Evolutionary conservation across 2,888 invertebrate genomes (phyloP).

Genomic region (Phyllotreta striolata): DNA sequence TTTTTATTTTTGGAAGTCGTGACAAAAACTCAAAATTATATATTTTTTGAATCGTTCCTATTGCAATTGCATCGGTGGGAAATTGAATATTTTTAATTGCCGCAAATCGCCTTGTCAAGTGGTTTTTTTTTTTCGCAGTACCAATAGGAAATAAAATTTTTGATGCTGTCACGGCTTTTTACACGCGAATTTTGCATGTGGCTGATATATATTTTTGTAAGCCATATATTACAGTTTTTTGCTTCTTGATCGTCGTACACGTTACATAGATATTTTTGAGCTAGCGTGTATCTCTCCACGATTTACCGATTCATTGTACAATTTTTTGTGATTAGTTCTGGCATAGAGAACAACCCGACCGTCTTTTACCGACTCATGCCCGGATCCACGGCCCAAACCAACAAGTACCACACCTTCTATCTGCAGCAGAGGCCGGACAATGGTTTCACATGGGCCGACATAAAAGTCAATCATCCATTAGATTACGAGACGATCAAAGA

Average conservation of each 20-base stretch:
- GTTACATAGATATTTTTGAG: conserved; percentile 46
- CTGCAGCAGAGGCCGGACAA: conserved; percentile 93
- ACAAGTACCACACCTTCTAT: conserved; percentile 95
- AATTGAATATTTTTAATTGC: conserved; percentile 12
- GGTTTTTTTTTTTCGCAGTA: neutral
- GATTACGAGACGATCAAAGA: conserved; percentile 96
- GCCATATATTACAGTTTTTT: conserved; percentile 52
- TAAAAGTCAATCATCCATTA: conserved; percentile 94
- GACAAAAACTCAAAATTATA: conserved; percentile 28
- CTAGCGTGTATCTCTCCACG: conserved; percentile 24
- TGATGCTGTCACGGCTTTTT: conserved; percentile 31
- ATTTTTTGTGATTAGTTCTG: conserved; percentile 73
- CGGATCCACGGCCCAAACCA: conserved; percentile 94
- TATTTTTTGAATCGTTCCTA: conserved; percentile 5
- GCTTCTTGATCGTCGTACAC: conserved; percentile 53
- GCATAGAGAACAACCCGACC: conserved; percentile 94
- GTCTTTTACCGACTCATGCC: conserved; percentile 96
- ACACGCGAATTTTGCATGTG: conserved; percentile 55
- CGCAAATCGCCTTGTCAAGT: conserved; percentile 9
- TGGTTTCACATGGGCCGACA: conserved; percentile 94
- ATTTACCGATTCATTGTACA: conserved; percentile 2
- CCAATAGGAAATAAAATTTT: conserved; percentile 17
- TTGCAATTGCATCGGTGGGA: conserved; percentile 13
- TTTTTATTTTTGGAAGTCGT: conserved; percentile 37
- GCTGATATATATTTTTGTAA: conserved; percentile 58